These are phyloP conservation scores for Barnardius zonarius DNA, from an alignment of 2,113 vertebrate species.

Conservation along the genomic window DNA sequence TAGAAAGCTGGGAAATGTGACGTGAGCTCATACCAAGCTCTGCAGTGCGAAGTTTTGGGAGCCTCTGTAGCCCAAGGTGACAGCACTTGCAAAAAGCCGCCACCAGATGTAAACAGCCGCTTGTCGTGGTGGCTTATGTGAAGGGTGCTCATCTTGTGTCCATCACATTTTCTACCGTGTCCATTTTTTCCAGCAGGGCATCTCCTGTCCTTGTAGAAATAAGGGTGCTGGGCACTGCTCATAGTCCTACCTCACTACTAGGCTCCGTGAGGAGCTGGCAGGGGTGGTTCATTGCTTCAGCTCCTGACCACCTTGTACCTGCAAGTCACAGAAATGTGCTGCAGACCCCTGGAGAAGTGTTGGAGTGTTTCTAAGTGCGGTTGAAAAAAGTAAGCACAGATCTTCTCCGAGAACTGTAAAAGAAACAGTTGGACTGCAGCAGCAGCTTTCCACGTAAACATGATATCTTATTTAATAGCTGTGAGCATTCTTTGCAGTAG, in stretches of 20 bases:
- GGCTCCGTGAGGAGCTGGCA: not conserved
- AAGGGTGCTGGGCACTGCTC: not conserved
- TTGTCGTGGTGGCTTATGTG: not conserved
- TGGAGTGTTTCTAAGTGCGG: not conserved
- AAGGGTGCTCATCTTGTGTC: not conserved
- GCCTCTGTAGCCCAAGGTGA: not conserved
- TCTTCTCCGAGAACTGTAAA: not conserved
- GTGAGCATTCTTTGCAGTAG: not conserved
- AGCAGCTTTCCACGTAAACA: not conserved
- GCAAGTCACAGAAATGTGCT: not conserved
- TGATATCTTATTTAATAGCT: not conserved
- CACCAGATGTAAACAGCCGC: not conserved
- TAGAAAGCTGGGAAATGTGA: not conserved
- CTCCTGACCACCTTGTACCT: not conserved
- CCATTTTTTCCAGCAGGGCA: not conserved
- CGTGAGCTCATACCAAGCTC: not conserved
- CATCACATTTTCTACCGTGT: accelerated
- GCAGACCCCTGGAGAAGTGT: not conserved
- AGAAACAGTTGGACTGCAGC: not conserved
- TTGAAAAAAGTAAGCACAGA: too few species aligned
- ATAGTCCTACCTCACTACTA: accelerated
- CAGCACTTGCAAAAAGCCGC: not conserved
- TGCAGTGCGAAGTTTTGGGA: not conserved
- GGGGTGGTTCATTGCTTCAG: not conserved
- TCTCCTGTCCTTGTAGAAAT: not conserved